phyloP scores from a whole-genome alignment of 2,113 vertebrate genomes.

The Fregetta grallaria region DNA sequence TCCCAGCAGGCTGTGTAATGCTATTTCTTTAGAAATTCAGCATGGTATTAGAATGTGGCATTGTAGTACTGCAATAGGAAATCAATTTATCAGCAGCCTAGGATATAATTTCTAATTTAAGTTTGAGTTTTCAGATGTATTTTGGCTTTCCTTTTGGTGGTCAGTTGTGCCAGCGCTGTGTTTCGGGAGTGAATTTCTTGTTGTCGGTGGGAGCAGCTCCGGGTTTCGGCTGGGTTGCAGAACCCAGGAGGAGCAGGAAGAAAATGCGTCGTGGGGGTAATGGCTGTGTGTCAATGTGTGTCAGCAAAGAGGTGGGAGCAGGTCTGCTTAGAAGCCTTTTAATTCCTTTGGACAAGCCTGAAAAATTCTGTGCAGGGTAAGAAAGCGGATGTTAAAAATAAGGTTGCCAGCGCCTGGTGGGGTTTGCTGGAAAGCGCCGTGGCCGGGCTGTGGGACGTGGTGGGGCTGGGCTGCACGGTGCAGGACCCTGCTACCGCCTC shows the following conservation, averaged over 20 bases:
- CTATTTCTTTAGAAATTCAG: not conserved
- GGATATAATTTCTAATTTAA: not conserved
- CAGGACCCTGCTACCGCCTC: not conserved
- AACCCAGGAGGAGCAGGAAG: not conserved
- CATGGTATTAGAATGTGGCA: accelerated
- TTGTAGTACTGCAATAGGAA: not conserved
- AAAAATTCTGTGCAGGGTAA: not conserved
- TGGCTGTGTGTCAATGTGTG: not conserved
- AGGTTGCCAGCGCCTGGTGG: accelerated
- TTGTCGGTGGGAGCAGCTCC: not conserved
- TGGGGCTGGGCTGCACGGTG: accelerated
- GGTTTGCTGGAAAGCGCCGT: accelerated
- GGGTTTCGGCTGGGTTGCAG: not conserved
- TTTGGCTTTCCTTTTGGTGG: not conserved
- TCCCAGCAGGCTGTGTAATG: not conserved
- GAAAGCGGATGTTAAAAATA: not conserved
- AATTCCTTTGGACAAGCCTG: not conserved
- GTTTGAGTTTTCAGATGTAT: not conserved
- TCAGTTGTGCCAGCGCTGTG: not conserved
- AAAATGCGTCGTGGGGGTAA: accelerated
- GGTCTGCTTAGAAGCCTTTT: not conserved
- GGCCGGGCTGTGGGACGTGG: accelerated
- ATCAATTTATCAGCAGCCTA: not conserved
- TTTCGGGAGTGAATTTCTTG: not conserved
- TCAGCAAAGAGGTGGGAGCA: too few relatives aligned